These are phyloP conservation scores for Lottia scabra DNA, from an alignment of 2,888 invertebrate species.

Conservation along the genomic window DNA sequence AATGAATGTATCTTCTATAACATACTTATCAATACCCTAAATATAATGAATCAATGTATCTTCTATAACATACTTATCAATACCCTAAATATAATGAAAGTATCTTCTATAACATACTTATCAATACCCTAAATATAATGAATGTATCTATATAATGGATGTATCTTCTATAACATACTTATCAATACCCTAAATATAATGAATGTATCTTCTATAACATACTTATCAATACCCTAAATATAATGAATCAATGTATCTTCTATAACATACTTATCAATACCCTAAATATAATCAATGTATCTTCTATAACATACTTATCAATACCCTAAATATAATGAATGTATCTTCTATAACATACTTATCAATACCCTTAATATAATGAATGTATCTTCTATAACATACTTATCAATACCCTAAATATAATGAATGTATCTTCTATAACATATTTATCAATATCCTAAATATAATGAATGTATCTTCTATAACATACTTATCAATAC, in stretches of 20 bases:
- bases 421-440: constrained; percentile 70
- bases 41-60: constrained; percentile 70
- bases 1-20: constrained; percentile 71
- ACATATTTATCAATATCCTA: constrained; percentile 73
- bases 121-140: constrained; percentile 72
- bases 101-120: constrained; percentile 72
- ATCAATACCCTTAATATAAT: constrained; percentile 72
- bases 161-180: constrained; percentile 72
- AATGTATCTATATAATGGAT: no score
- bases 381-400: constrained; percentile 72
- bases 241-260: constrained; percentile 71
- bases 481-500: constrained; percentile 73
- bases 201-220: constrained; percentile 72
- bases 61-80: constrained; percentile 72
- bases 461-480: constrained; percentile 69
- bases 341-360: constrained; percentile 72
- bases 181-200: constrained; percentile 72
- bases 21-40: constrained; percentile 73
- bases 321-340: constrained; percentile 70
- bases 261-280: constrained; percentile 73
- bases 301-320: constrained; percentile 72
- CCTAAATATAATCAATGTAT: constrained; percentile 70
- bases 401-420: constrained; percentile 73
- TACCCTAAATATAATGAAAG: constrained; percentile 70
- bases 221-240: constrained; percentile 73